These are phyloP conservation scores for Cryptus armator DNA, from an alignment of 2,888 invertebrate genomes.

Conservation along the genomic window DNA sequence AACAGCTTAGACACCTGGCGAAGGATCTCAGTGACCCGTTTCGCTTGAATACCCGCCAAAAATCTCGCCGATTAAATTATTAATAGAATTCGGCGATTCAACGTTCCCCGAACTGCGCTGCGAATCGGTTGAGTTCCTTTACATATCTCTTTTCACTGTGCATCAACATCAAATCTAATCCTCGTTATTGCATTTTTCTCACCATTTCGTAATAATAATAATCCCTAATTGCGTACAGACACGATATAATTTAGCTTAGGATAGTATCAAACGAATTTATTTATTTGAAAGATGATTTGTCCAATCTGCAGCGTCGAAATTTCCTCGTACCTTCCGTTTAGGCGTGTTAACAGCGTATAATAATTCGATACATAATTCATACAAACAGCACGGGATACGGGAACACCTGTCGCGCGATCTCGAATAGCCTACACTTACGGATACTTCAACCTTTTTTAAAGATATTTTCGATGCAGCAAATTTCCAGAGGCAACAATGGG, in stretches of 20 bases:
- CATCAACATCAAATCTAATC: too few species aligned
- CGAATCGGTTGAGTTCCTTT: background rate
- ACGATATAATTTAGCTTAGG: too few species aligned
- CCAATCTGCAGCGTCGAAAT: too few species aligned
- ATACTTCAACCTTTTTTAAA: background rate
- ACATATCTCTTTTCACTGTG: too few species aligned
- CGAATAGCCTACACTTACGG: background rate
- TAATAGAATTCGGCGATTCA: slow-evolving; percentile 61
- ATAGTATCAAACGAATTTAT: too few species aligned
- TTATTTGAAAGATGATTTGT: too few species aligned
- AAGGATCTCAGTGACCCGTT: slow-evolving; percentile 14
- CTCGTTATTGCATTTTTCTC: too few species aligned
- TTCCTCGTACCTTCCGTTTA: background rate
- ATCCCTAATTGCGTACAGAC: too few species aligned
- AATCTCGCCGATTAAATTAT: slow-evolving; percentile 55
- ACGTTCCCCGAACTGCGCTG: background rate
- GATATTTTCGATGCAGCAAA: background rate
- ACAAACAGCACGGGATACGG: background rate
- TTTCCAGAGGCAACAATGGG: background rate
- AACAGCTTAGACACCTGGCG: slow-evolving; percentile 30
- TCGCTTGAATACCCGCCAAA: slow-evolving; percentile 66
- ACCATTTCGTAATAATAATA: too few species aligned
- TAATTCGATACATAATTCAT: slow-evolving; percentile 2
- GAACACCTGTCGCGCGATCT: slow-evolving; percentile 22
- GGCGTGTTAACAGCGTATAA: background rate